Base-by-base conservation (phyloP, 2,797 vertebrate species). In the Tragopan temminckii region DNA sequence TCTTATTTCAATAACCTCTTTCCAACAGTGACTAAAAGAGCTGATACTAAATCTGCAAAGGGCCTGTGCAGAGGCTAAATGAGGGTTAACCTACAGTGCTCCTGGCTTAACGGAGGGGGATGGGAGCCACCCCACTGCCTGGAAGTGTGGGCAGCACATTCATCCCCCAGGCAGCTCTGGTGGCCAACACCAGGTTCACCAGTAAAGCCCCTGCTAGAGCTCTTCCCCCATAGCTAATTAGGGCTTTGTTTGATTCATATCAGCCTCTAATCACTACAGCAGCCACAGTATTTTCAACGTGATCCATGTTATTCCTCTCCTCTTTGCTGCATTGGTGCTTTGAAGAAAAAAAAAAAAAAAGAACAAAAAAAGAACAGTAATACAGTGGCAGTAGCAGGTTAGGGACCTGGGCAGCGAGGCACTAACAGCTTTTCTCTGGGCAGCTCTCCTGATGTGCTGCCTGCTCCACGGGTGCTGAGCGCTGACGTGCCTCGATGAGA, bases 171-270 rank as follows among this genome's bases (percentile, higher is more conserved):
- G 59, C 55, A 50, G 50, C 57, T 59, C 58, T 40, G 4, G 15
- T 10, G n/a, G 10, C 69, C 76, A 61, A 13, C 15, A 64, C 38
- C 62, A 7, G 0, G 0, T 12, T 45, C 46, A 75, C 23, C 55
- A 59, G 66, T 35, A 75, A 43, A 19, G 23, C 7, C 36, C n/a
- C 31, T 35, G 38, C 42, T 25, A 16, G 1, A 59, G 27, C 42
- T 23, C 3, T 10, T n/a, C 24, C 13, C 27, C 3, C 0, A 25
- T 9, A 5, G 2, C 7, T 4, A 17, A 33, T 8, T 1, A 0
- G 33, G 43, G 33, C 11, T 13, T 29, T 27, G 7, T 29, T 48
- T 7, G 29, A 20, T 76, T 48, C 66, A 76, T 46, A 57, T 62
- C 50, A 48, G 48, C 23, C 53, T 67, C 70, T 25, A 36, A 48